A percentile compares a stretch with the other conserved stretches of the same genome.
Conservation (phyloP, 2,113 vertebrate species). For the Tapirus terrestris region DNA sequence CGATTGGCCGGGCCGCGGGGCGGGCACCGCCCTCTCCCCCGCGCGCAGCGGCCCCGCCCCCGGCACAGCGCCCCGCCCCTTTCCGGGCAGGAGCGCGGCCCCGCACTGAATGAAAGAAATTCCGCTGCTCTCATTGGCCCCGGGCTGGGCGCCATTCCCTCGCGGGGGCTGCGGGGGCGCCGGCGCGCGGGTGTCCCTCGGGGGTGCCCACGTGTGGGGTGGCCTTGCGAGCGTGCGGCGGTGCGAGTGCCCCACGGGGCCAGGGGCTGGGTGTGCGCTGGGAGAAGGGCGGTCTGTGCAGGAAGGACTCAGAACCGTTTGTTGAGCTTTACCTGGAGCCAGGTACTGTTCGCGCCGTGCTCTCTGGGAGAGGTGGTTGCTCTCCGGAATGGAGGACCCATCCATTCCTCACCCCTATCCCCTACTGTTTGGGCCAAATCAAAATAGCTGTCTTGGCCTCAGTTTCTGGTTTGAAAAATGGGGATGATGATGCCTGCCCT, state of each 20-base stretch:
- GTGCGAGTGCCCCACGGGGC: neutral
- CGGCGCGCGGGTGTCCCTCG: neutral
- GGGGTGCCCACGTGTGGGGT: neutral
- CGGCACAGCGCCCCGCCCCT: slow-evolving; percentile 65
- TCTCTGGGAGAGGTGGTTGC: too few relatives aligned
- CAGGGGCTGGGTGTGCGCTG: neutral
- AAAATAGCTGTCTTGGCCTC: neutral
- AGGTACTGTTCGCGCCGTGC: neutral
- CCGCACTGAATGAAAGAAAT: slow-evolving; percentile 88
- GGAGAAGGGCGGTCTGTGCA: neutral
- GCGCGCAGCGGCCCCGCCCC: slow-evolving; percentile 64
- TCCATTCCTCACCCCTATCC: neutral
- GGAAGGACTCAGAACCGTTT: neutral
- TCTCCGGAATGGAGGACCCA: neutral
- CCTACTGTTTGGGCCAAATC: neutral
- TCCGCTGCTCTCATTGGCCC: slow-evolving; percentile 77
- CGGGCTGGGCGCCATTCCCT: slow-evolving; percentile 60
- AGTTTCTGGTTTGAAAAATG: neutral
- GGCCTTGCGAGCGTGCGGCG: fast-evolving
- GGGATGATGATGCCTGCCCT: neutral
- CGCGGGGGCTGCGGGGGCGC: neutral
- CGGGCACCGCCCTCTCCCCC: slow-evolving; percentile 66
- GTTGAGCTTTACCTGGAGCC: slow-evolving; percentile 53
- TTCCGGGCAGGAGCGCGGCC: slow-evolving; percentile 75
- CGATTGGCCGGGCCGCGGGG: slow-evolving; percentile 67